phyloP scores from a whole-genome alignment of 2,113 vertebrate species.

The Chloroceryle aenea region DNA sequence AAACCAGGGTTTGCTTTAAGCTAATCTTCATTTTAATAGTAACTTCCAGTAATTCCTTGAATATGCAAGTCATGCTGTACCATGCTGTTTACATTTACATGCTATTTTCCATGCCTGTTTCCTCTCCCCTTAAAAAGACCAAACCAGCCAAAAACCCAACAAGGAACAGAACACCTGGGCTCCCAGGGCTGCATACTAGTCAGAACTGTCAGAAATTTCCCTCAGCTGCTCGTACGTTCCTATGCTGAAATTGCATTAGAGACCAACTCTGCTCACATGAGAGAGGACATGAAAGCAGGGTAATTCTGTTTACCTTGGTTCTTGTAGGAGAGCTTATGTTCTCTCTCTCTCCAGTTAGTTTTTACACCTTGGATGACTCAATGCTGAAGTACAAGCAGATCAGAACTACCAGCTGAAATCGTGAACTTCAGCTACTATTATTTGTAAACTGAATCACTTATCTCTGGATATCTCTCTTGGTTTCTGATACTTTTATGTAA shows the following conservation, averaged over 20 bases:
- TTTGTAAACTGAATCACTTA: background rate
- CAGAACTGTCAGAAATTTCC: background rate
- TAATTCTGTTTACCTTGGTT: background rate
- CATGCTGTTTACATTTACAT: background rate
- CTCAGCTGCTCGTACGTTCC: background rate
- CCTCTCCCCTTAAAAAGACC: background rate
- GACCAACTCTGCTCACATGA: background rate
- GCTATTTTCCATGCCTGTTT: background rate
- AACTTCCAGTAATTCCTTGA: background rate
- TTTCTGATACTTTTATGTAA: background rate
- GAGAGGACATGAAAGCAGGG: background rate
- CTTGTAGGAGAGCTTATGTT: background rate
- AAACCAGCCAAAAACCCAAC: background rate
- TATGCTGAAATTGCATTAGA: background rate
- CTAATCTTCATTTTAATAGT: background rate
- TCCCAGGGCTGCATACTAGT: background rate
- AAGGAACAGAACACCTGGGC: background rate
- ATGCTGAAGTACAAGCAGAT: background rate
- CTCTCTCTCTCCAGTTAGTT: background rate
- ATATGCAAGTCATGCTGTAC: background rate
- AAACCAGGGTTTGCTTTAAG: background rate
- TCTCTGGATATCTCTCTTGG: background rate
- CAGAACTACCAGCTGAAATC: background rate
- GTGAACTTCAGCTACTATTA: background rate
- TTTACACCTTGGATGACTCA: constrained; percentile 1